Base-by-base conservation (phyloP, 2,888 invertebrate genomes). In the Melikaiella ostensackeni region DNA sequence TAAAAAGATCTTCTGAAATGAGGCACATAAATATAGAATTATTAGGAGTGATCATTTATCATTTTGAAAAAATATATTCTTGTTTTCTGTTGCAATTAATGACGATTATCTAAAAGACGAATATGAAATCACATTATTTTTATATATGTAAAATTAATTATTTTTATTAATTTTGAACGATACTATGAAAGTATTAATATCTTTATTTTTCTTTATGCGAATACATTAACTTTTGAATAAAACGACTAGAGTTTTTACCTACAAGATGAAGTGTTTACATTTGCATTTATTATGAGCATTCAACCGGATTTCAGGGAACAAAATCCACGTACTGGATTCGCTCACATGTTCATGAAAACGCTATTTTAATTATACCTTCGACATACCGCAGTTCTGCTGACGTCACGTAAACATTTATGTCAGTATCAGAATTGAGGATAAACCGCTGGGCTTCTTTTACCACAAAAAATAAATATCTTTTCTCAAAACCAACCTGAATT, bases 321-420 rank as follows among this genome's bases (percentile, higher is more conserved):
- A 55, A 30, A 50, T 70, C 30, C 24, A 24, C n/a, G n/a, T 1
- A 30, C 70, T 70, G 19, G 70, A 70, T 70, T 70, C 5, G 13
- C n/a, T 55, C 2, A n/a, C 50, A 1, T 70, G 30, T 70, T n/a
- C n/a, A 11, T 33, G 50, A 50, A 70, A 19, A 50, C 33, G n/a
- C 50, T 70, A 70, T 70, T 70, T 70, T 70, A 70, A 70, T 70
- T 70, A 30, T 70, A 66, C 46, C 42, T 46, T 66, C 70, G 70
- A 70, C n/a, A 70, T 30, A 50, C 55, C 33, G 30, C 70, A 70
- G 70, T 11, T 70, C 50, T 30, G 33, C 21, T 70, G 33, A 70
- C 70, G 70, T 70, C n/a, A 70, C n/a, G 33, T 70, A 70, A 70
- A 70, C 55, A 70, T 70, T 70, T 70, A 50, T 70, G 46, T n/a